These are phyloP conservation scores for Sanderia malayensis DNA, from an alignment of 30 jellyfish, hydroid and myxozoan genomes.

Conservation along the genomic window DNA sequence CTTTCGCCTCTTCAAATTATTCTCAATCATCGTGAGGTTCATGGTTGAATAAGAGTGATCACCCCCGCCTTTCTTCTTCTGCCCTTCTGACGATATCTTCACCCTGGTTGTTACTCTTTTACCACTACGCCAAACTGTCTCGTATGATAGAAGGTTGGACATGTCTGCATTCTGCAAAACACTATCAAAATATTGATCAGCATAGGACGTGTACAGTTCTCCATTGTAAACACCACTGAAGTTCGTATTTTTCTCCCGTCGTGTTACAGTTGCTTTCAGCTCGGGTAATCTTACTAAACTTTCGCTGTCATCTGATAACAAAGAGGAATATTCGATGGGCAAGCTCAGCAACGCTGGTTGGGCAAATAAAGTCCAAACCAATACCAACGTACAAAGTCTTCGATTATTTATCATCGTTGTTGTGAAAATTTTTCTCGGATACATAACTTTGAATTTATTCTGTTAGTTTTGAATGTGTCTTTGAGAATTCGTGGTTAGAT, in stretches of 20 bases:
- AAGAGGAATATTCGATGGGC: constrained; percentile 49
- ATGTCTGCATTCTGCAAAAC: constrained; percentile 31
- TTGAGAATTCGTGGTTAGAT: too few species aligned
- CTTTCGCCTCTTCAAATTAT: not conserved
- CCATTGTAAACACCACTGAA: constrained; percentile 78
- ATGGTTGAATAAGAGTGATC: not conserved
- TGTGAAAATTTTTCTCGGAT: not conserved
- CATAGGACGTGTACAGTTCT: constrained; percentile 79
- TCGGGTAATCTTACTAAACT: constrained; percentile 26
- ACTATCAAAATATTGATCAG: constrained; percentile 28
- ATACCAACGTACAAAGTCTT: not conserved
- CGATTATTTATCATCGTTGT: not conserved
- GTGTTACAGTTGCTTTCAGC: constrained; percentile 33
- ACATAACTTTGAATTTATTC: too few species aligned
- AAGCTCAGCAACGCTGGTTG: constrained; percentile 35
- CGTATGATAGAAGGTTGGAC: constrained; percentile 77
- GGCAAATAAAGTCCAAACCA: not conserved
- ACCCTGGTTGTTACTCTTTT: constrained; percentile 77
- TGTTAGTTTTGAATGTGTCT: too few species aligned
- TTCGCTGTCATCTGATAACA: constrained; percentile 15
- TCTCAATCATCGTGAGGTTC: not conserved
- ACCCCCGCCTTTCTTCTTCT: not conserved
- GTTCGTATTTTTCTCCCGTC: constrained; percentile 63
- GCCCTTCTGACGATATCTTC: constrained; percentile 20
- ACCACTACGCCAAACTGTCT: constrained; percentile 87